Evolutionary conservation across 2,888 invertebrate species (phyloP), one percentile per base, ranked within the genome.

Genomic region (Chymomyza amoena): DNA sequence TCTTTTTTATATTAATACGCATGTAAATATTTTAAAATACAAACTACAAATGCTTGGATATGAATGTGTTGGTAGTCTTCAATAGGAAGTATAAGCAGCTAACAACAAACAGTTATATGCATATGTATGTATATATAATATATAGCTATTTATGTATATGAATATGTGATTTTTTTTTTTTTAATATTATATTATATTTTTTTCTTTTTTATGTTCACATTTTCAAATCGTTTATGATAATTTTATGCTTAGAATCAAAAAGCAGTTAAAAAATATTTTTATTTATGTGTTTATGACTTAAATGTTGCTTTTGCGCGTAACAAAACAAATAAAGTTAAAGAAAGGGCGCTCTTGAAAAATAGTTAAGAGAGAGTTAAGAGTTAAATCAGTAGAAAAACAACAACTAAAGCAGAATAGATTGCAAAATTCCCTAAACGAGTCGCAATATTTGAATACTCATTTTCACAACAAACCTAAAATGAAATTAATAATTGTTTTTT

Each of bases 381-480:
- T n/a, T n/a, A 25, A 57, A 15, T 13, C 7, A 15, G 13, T 10
- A 28, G 61, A 69, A 70, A 73, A 70, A 15, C 25, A 16, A 36
- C 28, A 68, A 75, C 65, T 72, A 68, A 70, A 72, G 61, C 68
- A 75, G 76, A 67, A 68, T 61, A 66, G 64, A 70, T 73, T 73
- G 73, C 76, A 90, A 90, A 90, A 90, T 90, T 90, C 91, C 90
- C 90, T 91, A 91, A 90, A 90, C 89, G 90, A 90, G 90, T 90
- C 91, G 79, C 86, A 82, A 84, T 81, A 86, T 86, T 83, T 84
- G 80, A 83, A 86, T 74, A 73, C 78, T 54, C 70, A 70, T 69
- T 84, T 79, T 71, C 67, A 75, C 68, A 76, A 56, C 64, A 64
- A 73, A 18, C 16, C 18, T 54, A 54, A 63, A 64, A 51, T 65